Base-by-base conservation (phyloP, 2,797 vertebrate species). In the Alfaro cultratus region DNA sequence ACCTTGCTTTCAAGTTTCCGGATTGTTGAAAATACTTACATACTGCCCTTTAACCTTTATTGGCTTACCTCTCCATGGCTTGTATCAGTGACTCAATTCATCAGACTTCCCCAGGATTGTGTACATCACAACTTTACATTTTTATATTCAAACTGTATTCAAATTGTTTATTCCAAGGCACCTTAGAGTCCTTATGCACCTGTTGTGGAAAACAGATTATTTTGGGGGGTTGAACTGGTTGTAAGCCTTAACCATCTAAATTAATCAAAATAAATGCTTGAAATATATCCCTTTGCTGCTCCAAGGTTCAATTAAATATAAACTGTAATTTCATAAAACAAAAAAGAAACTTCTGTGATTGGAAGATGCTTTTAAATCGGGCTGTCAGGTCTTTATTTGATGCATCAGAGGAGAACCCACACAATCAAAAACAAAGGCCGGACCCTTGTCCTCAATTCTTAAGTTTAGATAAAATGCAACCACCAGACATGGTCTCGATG, bases 351-450 rank as follows among this genome's bases (percentile, higher is more conserved):
- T 18, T 73, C 72, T 45, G n/a, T n/a, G 36, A 49, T 75, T 82
- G 60, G 74, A 43, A 67, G 68, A 75, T 68, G 51, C 62, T 39
- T 75, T 79, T 80, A 80, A 87, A 78, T 80, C 16, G 81, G 77
- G 57, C 26, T 47, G 79, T 80, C 21, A 12, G 73, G 79, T 87
- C 5, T 90, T 86, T 77, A 84, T 84, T 86, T 77, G 46, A 84
- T n/a, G 74, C 72, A 79, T 64, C 82, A 75, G 46, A 77, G 76
- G 0, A 23, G 55, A 79, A 74, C 41, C 5, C 16, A 34, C 36
- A 79, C 1, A n/a, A 77, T 62, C 77, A 81, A 88, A 53, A 86
- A 82, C 76, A 85, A 73, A 72, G 57, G 79, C 60, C 16, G 13
- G 16, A 0, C 4, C 36, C 10, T 64, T 72, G 39, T 73, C 8